Conservation (phyloP, 2,888 invertebrate genomes). For the Drosophila yooni region DNA sequence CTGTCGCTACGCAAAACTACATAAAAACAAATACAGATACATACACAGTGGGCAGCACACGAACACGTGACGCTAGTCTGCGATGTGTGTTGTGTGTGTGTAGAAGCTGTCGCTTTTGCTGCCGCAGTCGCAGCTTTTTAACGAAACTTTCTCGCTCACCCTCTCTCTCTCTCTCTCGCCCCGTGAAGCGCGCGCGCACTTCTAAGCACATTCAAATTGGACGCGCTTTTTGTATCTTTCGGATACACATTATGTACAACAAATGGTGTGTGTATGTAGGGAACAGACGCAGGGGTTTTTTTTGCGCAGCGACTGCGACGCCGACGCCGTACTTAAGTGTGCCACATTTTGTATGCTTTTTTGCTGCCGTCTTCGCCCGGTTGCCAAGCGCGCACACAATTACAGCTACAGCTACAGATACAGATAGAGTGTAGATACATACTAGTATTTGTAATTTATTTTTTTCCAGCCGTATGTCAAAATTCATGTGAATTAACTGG, state of each 20-base stretch:
- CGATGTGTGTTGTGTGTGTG: constrained; percentile 5
- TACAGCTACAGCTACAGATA: constrained; percentile 32
- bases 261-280: constrained; percentile 22
- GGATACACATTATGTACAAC: constrained; percentile 50
- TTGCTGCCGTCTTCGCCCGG: constrained; percentile 41
- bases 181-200: constrained; percentile 60
- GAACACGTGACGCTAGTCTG: constrained; percentile 63
- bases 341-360: constrained; percentile 69
- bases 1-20: constrained; percentile 56
- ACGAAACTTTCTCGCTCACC: constrained; percentile 58
- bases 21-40: constrained; percentile 41
- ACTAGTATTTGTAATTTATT: constrained; percentile 44
- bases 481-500: constrained; percentile 73
- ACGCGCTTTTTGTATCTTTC: constrained; percentile 68
- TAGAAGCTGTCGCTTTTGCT: constrained; percentile 29
- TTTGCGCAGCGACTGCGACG: constrained; percentile 64
- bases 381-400: constrained; percentile 68
- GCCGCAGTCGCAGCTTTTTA: constrained; percentile 65
- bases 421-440: constrained; percentile 24
- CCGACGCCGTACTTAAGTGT: constrained; percentile 67
- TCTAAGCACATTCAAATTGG: constrained; percentile 73
- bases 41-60: constrained; percentile 29
- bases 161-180: constrained; percentile 6
- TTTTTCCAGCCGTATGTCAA: constrained; percentile 65
- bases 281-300: constrained; percentile 60